phyloP scores from a whole-genome alignment of 1,140 invertebrate genomes.

The Procambarus clarkii region DNA sequence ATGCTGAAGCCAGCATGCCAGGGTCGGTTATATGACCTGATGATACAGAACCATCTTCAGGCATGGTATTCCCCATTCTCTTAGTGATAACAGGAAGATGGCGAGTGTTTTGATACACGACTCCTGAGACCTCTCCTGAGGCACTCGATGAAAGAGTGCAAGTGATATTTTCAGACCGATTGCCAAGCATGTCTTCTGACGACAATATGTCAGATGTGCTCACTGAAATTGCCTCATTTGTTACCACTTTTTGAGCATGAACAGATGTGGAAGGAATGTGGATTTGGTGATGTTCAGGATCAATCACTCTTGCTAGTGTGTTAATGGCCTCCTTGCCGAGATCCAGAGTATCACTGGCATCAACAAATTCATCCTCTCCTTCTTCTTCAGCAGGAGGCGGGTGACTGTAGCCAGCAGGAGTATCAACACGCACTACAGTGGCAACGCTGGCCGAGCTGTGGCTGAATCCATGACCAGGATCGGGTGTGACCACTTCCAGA shows the following conservation, averaged over 20 bases:
- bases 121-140: background rate
- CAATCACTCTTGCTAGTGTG: background rate
- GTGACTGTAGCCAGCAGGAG: background rate
- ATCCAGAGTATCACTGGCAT: constrained; percentile 35
- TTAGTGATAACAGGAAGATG: background rate
- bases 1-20: constrained; percentile 52
- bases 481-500: constrained; percentile 38
- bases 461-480: constrained; percentile 38
- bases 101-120: background rate
- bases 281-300: background rate
- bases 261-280: background rate
- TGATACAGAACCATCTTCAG: constrained; percentile 49
- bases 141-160: background rate
- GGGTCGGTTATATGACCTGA: constrained; percentile 55
- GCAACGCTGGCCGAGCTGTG: constrained; percentile 47
- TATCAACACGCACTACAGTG: constrained; percentile 31
- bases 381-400: constrained; percentile 20
- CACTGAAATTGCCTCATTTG: background rate
- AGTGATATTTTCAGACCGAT: background rate
- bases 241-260: background rate
- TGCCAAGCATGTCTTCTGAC: background rate
- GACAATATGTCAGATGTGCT: constrained; percentile 22
- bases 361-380: constrained; percentile 48
- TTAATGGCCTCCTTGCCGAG: background rate
- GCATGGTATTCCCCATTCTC: background rate